phyloP scores from a whole-genome alignment of 2,888 invertebrate species.

The Nephrotoma appendiculata region DNA sequence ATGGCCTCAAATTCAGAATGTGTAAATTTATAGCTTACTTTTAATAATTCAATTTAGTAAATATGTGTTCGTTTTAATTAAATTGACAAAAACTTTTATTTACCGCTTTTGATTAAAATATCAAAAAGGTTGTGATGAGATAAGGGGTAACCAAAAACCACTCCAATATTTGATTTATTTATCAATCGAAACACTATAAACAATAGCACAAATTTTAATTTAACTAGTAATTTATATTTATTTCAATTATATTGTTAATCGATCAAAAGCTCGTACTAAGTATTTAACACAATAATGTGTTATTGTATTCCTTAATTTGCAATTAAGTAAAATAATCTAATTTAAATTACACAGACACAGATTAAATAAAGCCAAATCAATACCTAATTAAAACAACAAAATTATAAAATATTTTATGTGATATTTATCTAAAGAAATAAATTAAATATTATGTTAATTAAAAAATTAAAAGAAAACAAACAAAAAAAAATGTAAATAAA shows the following conservation, averaged over 20 bases:
- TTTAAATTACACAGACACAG: neutral
- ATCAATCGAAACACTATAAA: neutral
- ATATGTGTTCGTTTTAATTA: neutral
- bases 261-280: neutral
- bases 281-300: neutral
- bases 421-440: neutral
- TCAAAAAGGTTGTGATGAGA: neutral
- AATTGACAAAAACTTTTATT: neutral
- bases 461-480: neutral
- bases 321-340: neutral
- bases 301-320: neutral
- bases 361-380: neutral
- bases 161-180: neutral
- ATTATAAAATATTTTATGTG: neutral
- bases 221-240: neutral
- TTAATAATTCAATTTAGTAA: neutral
- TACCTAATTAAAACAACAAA: neutral
- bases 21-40: slow-evolving; percentile 13
- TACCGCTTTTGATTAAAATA: neutral
- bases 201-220: neutral
- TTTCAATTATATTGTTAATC: neutral
- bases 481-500: neutral
- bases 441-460: neutral
- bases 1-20: slow-evolving; percentile 28
- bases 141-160: neutral